Percentiles rank a stretch among this genome's conserved stretches.
phyloP scores from a whole-genome alignment of 2,113 vertebrate species.

The Oreotragus oreotragus region DNA sequence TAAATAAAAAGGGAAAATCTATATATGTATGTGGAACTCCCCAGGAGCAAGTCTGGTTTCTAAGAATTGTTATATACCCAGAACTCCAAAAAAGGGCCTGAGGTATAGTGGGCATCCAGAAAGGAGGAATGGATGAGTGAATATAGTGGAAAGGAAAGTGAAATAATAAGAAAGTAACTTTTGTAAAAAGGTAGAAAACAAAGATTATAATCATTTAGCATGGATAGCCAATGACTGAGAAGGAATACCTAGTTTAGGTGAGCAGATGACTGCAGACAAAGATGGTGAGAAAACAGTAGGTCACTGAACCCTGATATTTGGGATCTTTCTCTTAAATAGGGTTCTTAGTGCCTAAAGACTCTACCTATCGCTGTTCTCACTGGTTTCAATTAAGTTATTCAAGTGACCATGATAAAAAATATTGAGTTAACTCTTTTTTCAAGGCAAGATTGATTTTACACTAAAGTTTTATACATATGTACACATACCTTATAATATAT shows the following conservation, averaged over 20 bases:
- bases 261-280: not conserved
- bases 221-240: not conserved
- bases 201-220: not conserved
- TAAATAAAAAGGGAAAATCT: not conserved
- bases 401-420: not conserved
- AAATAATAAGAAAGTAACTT: not conserved
- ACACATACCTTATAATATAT: not conserved
- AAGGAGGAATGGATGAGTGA: not conserved
- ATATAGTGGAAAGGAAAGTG: not conserved
- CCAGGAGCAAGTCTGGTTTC: not conserved
- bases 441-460: not conserved
- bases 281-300: not conserved
- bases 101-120: not conserved
- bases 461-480: too few relatives aligned
- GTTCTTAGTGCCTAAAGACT: not conserved
- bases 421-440: not conserved
- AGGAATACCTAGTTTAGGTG: not conserved
- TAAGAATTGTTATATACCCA: not conserved
- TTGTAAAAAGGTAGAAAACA: not conserved
- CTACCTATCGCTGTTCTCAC: not conserved
- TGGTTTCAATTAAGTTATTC: not conserved
- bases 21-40: rapidly evolving
- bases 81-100: not conserved
- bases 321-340: not conserved
- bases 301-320: not conserved